phyloP scores from a whole-genome alignment of 2,113 vertebrate genomes.

The Callospermophilus lateralis region DNA sequence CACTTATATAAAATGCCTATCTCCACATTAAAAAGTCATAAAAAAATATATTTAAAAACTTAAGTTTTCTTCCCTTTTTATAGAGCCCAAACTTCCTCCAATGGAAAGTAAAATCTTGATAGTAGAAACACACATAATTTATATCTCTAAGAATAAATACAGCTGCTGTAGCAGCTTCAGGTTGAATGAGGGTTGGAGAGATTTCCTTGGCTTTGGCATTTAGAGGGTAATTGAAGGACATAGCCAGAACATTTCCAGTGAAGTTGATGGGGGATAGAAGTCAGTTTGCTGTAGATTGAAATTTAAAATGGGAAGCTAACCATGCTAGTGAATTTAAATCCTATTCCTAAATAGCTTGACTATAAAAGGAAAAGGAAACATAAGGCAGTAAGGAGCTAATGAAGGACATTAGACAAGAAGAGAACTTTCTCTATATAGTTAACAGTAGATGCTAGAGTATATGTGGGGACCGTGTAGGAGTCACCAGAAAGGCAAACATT shows the following conservation, averaged over 20 bases:
- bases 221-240: conserved; percentile 47
- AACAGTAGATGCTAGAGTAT: not conserved
- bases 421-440: not conserved
- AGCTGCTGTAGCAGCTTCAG: not conserved
- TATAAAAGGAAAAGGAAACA: conserved; percentile 19
- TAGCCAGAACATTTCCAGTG: not conserved
- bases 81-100: not conserved
- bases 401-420: not conserved
- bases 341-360: conserved; percentile 42
- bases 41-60: not conserved
- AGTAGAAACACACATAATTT: not conserved
- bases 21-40: not conserved
- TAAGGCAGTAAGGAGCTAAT: not conserved
- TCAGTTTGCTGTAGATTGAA: conserved; percentile 58
- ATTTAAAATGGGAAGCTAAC: conserved; percentile 59
- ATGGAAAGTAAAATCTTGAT: not conserved
- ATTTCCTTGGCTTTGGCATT: conserved; percentile 24
- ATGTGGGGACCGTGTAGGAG: not conserved
- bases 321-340: conserved; percentile 38
- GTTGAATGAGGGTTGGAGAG: not conserved
- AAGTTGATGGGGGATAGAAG: not conserved
- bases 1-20: not conserved
- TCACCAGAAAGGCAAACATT: not conserved
- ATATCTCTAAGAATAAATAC: conserved; percentile 53
- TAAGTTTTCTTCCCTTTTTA: not conserved